Conservation (phyloP, 2,888 invertebrate species). For the Drosophila diplacantha region DNA sequence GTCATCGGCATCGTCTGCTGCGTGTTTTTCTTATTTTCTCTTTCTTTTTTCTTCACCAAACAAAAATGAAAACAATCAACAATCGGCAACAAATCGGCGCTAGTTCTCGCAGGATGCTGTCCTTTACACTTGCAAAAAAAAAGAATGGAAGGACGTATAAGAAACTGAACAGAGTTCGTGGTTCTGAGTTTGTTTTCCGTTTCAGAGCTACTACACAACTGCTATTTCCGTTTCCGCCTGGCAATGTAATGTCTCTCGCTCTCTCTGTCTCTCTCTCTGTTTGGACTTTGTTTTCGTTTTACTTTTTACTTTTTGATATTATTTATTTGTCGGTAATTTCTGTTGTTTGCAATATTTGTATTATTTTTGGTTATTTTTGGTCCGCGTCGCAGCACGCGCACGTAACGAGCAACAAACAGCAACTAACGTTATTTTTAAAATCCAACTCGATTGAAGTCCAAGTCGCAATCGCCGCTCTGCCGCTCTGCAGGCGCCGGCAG, state of each 20-base stretch:
- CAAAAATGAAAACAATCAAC: slow-evolving; percentile 37
- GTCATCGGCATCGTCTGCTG: not conserved
- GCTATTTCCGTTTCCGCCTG: slow-evolving; percentile 17
- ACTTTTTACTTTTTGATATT: not conserved
- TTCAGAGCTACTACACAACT: slow-evolving; percentile 4
- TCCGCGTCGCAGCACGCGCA: slow-evolving; percentile 75
- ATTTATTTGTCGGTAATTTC: slow-evolving; percentile 3
- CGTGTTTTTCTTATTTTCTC: no score
- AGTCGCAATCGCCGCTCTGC: slow-evolving; percentile 38
- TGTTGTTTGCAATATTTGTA: not conserved
- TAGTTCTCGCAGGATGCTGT: slow-evolving; percentile 14
- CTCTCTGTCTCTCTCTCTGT: not conserved
- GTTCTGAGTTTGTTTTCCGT: slow-evolving; percentile 5
- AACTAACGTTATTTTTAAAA: slow-evolving; percentile 75
- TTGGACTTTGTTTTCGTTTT: not conserved
- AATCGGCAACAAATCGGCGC: slow-evolving; percentile 11
- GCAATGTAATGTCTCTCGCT: not conserved
- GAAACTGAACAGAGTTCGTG: slow-evolving; percentile 1
- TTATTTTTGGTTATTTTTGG: slow-evolving; percentile 11
- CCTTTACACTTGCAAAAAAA: slow-evolving; percentile 27
- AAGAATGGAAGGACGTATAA: not conserved
- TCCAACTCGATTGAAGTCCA: slow-evolving; percentile 71
- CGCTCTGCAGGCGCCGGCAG: slow-evolving; percentile 43
- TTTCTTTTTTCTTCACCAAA: slow-evolving; percentile 14
- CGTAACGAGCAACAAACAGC: slow-evolving; percentile 76